These are phyloP conservation scores for Nemurella pictetii DNA, from an alignment of 2,888 invertebrate species.

Conservation along the genomic window DNA sequence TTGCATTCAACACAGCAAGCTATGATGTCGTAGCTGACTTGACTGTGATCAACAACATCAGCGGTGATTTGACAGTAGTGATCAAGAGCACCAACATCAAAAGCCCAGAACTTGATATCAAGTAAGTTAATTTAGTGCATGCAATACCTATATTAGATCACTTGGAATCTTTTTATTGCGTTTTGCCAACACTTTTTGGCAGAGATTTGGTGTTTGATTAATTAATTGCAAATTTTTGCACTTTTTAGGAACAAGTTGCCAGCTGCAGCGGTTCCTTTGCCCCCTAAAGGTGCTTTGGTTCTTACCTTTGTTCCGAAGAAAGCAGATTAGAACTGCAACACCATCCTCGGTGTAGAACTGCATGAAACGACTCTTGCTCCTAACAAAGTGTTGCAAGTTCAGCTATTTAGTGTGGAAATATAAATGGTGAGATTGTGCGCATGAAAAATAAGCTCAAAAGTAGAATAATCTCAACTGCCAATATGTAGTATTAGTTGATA, in stretches of 20 bases:
- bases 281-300: conserved; percentile 20
- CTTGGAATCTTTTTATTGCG: no score
- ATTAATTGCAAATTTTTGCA: neutral
- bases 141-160: no score
- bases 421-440: neutral
- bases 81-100: conserved; percentile 24
- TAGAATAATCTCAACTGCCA: neutral
- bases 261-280: neutral
- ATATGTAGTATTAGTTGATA: no score
- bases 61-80: conserved; percentile 8
- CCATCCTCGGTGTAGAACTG: neutral
- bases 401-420: neutral
- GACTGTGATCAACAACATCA: conserved; percentile 4
- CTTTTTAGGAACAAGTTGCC: conserved; percentile 20
- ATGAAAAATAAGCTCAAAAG: neutral
- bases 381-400: conserved; percentile 6
- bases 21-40: conserved; percentile 47
- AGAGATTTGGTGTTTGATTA: no score
- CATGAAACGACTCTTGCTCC: neutral
- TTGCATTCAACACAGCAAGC: conserved; percentile 67
- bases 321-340: neutral
- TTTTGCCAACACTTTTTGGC: neutral
- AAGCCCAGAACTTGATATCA: neutral
- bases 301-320: conserved; percentile 29
- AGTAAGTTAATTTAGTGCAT: conserved; percentile 30